These are phyloP conservation scores for Xenus cinereus DNA, from an alignment of 2,113 vertebrate species.

Conservation along the genomic window DNA sequence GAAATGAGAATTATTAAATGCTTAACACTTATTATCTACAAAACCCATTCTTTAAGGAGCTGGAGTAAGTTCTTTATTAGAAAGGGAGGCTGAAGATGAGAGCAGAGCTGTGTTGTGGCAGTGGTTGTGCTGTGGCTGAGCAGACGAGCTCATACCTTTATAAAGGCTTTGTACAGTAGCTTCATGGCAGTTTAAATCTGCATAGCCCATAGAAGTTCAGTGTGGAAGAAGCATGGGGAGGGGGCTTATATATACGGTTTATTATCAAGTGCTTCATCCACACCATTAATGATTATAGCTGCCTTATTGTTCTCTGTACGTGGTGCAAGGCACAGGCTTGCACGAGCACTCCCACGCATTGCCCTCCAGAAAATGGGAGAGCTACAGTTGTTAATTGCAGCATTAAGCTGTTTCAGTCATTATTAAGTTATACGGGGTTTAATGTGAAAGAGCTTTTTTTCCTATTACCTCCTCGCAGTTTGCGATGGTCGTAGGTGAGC, in stretches of 20 bases:
- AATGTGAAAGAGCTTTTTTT: background rate
- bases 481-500: background rate
- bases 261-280: background rate
- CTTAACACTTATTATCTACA: background rate
- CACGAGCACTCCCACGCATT: fast-evolving
- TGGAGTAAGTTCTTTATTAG: background rate
- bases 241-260: background rate
- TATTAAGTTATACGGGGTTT: background rate
- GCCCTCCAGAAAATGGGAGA: background rate
- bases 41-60: background rate
- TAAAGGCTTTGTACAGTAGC: background rate
- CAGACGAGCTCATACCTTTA: background rate
- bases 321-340: background rate
- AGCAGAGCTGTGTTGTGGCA: background rate
- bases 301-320: background rate
- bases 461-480: background rate
- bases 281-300: background rate
- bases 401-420: background rate
- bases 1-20: slow-evolving; percentile 22
- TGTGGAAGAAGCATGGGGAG: background rate
- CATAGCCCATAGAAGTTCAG: background rate
- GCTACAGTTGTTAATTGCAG: background rate
- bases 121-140: background rate
- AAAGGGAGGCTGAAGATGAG: background rate
- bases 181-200: background rate